These are phyloP conservation scores for Gyrodactylus salaris DNA, from an alignment of 1,140 invertebrate species.

Conservation along the genomic window DNA sequence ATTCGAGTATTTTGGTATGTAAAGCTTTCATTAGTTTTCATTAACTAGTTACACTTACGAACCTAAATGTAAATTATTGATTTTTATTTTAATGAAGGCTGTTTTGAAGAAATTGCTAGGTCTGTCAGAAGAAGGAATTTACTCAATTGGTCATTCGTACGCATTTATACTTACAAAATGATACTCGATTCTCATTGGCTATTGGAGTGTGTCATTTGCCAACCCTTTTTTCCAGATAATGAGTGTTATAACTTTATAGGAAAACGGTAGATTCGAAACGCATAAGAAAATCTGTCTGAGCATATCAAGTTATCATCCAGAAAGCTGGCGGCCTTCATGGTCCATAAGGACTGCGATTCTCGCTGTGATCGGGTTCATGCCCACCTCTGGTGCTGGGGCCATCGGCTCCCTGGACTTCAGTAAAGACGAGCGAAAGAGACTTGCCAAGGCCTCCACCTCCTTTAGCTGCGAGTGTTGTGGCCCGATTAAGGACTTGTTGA, in stretches of 20 bases:
- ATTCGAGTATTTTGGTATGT: no score
- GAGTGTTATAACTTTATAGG: conserved; percentile 27
- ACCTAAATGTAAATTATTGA: no score
- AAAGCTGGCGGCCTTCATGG: conserved; percentile 85
- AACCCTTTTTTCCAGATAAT: conserved; percentile 5
- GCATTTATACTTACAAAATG: no score
- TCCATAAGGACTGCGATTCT: conserved; percentile 53
- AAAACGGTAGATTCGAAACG: conserved; percentile 66
- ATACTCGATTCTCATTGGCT: no score
- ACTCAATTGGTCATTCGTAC: no score
- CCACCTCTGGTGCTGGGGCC: conserved; percentile 42
- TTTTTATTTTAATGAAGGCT: no score
- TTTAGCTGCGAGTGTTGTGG: not conserved
- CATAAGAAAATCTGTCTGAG: conserved; percentile 80
- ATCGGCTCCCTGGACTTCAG: conserved; percentile 60
- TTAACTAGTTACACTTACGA: no score
- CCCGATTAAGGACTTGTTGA: not conserved
- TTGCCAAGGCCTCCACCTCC: conserved; percentile 25
- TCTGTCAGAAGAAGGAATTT: no score
- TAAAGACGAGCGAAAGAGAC: conserved; percentile 36
- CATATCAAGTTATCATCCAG: conserved; percentile 80
- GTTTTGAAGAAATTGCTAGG: no score
- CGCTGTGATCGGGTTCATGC: conserved; percentile 65
- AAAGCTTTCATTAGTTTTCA: no score
- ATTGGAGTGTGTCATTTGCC: not conserved